A percentile compares a stretch with the other conserved stretches of the same genome.
Conservation (phyloP, 2,888 invertebrate genomes). For the Acrobasis suavella region DNA sequence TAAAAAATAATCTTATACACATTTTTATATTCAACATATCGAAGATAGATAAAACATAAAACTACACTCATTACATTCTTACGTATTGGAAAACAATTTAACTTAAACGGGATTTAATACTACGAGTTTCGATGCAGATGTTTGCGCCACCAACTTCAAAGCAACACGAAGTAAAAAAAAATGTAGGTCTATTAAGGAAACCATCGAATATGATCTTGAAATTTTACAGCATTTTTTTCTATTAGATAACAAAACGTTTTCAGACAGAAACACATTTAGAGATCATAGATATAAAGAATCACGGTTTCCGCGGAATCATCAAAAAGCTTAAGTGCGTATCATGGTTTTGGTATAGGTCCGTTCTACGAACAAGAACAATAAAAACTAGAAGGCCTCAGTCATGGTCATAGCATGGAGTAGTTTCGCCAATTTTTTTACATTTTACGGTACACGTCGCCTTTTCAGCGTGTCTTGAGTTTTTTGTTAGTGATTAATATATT, state of each 20-base stretch:
- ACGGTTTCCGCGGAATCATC: neutral
- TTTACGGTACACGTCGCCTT: neutral
- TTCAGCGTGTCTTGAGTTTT: neutral
- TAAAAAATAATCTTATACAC: neutral
- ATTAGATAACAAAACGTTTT: neutral
- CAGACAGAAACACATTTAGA: neutral
- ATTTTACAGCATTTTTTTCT: neutral
- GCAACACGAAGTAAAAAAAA: no score
- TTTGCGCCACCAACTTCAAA: no score
- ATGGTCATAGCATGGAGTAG: slow-evolving; percentile 36
- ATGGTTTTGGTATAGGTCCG: neutral
- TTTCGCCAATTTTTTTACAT: slow-evolving; percentile 3
- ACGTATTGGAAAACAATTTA: no score
- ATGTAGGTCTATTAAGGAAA: no score
- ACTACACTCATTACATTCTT: no score
- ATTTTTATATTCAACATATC: no score
- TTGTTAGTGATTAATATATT: no score
- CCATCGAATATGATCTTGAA: no score
- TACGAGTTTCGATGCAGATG: no score
- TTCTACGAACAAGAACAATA: slow-evolving; percentile 12
- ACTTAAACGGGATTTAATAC: no score
- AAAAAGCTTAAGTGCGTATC: neutral
- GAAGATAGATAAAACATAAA: no score
- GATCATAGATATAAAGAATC: neutral
- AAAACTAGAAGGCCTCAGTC: slow-evolving; percentile 36